phyloP scores from a whole-genome alignment of 2,888 invertebrate species.

The Horisme vitalbata region DNA sequence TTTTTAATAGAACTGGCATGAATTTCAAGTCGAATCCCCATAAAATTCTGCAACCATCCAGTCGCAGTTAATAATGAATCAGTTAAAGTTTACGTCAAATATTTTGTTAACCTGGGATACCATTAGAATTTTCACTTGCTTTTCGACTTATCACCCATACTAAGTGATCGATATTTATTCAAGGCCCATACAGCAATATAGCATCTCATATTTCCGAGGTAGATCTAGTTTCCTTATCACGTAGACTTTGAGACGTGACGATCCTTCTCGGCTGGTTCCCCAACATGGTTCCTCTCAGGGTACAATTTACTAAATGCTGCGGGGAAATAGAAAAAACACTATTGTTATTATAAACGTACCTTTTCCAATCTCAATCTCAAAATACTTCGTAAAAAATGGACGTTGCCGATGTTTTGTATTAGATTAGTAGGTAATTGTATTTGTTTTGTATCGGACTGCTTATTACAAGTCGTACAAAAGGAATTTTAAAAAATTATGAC shows the following conservation, averaged over 20 bases:
- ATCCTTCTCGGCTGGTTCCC: slow-evolving; percentile 20
- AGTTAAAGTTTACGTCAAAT: too few species aligned
- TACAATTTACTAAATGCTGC: slow-evolving; percentile 19
- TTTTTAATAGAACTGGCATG: too few species aligned
- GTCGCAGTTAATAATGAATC: too few species aligned
- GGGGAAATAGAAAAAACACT: slow-evolving; percentile 5
- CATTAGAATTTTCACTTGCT: too few species aligned
- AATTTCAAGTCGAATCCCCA: too few species aligned
- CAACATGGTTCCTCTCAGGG: slow-evolving; percentile 15
- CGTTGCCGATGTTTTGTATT: too few species aligned
- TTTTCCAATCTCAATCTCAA: neutral
- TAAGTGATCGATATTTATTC: slow-evolving; percentile 24
- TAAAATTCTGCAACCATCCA: too few species aligned
- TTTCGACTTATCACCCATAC: neutral
- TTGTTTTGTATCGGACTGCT: too few species aligned
- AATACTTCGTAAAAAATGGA: too few species aligned
- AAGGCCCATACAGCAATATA: slow-evolving; percentile 15
- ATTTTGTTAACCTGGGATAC: too few species aligned
- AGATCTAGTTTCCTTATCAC: slow-evolving; percentile 26
- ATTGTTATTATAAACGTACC: slow-evolving; percentile 1
- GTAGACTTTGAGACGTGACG: slow-evolving; percentile 25
- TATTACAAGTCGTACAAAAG: too few species aligned
- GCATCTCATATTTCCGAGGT: slow-evolving; percentile 21
- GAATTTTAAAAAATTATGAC: too few species aligned
- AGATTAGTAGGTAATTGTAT: neutral